Conservation (phyloP, 2,113 vertebrate genomes). For the Panthera tigris region DNA sequence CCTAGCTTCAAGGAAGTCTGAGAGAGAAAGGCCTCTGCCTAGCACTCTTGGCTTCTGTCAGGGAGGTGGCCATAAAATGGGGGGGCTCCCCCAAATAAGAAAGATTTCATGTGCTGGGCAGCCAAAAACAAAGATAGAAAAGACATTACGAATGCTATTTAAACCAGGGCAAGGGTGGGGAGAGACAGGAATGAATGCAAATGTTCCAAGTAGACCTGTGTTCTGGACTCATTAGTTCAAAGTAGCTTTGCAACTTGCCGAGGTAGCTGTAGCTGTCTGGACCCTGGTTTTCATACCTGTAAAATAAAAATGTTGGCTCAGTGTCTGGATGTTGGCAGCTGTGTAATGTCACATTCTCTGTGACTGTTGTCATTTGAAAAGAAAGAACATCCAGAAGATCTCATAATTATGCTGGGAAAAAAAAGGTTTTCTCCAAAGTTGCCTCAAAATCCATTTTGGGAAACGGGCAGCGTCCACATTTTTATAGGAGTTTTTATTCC, state of each 20-base stretch:
- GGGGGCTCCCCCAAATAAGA: neutral
- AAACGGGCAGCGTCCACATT: neutral
- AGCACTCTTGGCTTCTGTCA: neutral
- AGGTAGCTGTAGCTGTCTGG: neutral
- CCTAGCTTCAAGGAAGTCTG: neutral
- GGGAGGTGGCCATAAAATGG: neutral
- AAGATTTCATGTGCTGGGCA: neutral
- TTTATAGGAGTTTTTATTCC: neutral
- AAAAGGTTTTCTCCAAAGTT: neutral
- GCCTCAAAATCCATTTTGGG: neutral
- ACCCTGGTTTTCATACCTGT: neutral
- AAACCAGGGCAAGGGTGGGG: neutral
- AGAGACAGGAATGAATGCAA: neutral
- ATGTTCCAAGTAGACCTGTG: neutral
- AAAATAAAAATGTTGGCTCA: neutral
- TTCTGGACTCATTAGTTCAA: neutral
- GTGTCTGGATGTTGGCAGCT: neutral
- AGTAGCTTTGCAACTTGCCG: neutral
- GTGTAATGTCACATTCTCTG: neutral
- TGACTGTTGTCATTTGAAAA: neutral
- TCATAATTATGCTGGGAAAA: neutral
- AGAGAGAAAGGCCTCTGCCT: neutral
- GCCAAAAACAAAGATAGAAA: neutral
- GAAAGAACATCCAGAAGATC: neutral
- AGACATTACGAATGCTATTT: neutral